phyloP scores from a whole-genome alignment of 2,888 invertebrate species.

The Tetramorium bicarinatum region DNA sequence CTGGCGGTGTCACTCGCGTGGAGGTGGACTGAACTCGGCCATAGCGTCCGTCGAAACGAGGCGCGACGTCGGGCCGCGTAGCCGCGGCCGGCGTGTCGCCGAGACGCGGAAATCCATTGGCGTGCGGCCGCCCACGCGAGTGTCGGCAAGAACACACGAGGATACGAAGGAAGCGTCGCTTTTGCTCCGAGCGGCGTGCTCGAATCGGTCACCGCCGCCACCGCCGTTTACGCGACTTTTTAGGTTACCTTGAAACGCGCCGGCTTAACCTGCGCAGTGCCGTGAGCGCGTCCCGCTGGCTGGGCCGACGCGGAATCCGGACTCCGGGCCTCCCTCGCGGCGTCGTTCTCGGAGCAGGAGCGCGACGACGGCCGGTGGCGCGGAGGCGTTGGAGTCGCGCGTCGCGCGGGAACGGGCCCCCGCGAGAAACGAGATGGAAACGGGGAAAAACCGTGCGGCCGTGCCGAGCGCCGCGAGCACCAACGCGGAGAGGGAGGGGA shows the following conservation, averaged over 20 bases:
- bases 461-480: neutral
- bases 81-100: too few species aligned
- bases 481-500: neutral
- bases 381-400: too few species aligned
- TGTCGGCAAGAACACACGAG: neutral
- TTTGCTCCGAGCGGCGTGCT: conserved; percentile 61
- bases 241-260: conserved; percentile 85
- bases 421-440: neutral
- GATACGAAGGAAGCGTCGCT: conserved; percentile 1
- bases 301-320: conserved; percentile 34
- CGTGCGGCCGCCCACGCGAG: too few species aligned
- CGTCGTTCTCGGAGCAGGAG: conserved; percentile 62
- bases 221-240: conserved; percentile 72
- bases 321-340: conserved; percentile 71
- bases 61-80: neutral
- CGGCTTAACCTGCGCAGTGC: conserved; percentile 81
- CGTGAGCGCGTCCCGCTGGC: conserved; percentile 53
- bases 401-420: neutral
- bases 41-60: neutral
- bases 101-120: too few species aligned
- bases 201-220: conserved; percentile 30
- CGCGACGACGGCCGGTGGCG: neutral
- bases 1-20: conserved; percentile 10
- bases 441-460: neutral
- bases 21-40: conserved; percentile 7